Evolutionary conservation across 92 coral and sea anemone species (phyloP), one percentile per base, ranked within the genome.

Genomic region (Epizoanthus stellaris): DNA sequence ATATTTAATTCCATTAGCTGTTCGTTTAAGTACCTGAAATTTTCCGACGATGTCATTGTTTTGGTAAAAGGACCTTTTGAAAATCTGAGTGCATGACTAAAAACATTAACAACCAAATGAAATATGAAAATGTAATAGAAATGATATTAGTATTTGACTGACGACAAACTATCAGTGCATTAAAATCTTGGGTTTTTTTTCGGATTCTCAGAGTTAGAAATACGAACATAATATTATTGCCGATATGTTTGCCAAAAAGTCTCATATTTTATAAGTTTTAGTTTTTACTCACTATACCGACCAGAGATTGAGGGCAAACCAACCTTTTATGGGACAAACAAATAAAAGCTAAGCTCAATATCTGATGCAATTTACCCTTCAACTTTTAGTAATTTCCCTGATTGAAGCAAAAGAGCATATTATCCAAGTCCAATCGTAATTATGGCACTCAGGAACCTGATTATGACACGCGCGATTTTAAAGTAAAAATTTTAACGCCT

Each of bases 61-160:
- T 60, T 54, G 81, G 34, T 76, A 59, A 76, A 39, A 60, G 16
- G 42, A 2, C 68, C 14, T n/a, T 38, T 77, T 61, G 21, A 40
- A 38, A 61, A 77, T 58, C 6, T 42, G 82, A 58, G 6, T 67
- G 4, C 7, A 13, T n/a, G 36, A 30, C 36, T n/a, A 11, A 67
- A 36, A 52, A 38, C 67, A 62, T 21, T 42, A 21, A 63, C 52
- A 16, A 7, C 12, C 42, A 42, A 20, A 19, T 62, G 13, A 76
- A 59, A 75, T 61, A 60, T 39, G 21, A 36, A 76, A 76, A 61
- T 42, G 12, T 73, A 40, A 77, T 10, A 39, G 49, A 62, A 63
- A 19, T 45, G 4, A 61, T 77, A 15, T 67, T 9, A 43, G 49
- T 14, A 25, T 16, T 67, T 1, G 45, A 13, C 10, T 43, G 15